Evolutionary conservation across 2,797 vertebrate genomes (phyloP).

Genomic region (Arctocebus calabarensis): DNA sequence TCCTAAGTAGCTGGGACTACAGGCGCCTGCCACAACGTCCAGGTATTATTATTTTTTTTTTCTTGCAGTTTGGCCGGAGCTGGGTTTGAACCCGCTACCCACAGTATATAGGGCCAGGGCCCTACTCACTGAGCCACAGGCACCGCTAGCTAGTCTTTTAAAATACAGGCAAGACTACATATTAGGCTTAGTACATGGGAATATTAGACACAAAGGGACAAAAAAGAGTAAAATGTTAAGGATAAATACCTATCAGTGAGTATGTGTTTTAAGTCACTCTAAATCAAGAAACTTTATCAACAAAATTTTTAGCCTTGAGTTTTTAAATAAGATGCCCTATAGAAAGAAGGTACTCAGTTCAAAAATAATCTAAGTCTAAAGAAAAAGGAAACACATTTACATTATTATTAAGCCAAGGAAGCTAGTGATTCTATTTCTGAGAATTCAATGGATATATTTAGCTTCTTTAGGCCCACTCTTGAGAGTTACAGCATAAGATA

Average conservation of each 20-base stretch:
- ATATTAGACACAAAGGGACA: background rate
- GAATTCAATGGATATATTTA: conserved; percentile 36
- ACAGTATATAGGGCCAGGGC: too few species aligned
- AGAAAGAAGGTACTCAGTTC: conserved; percentile 1
- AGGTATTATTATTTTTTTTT: too few species aligned
- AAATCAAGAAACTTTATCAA: background rate
- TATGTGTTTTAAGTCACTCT: background rate
- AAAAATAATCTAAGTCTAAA: background rate
- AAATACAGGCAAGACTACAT: background rate
- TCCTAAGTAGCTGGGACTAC: too few species aligned
- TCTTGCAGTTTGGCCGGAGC: too few species aligned
- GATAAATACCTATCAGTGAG: background rate
- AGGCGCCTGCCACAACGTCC: too few species aligned
- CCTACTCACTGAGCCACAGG: too few species aligned
- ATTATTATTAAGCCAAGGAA: conserved; percentile 48
- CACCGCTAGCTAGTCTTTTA: background rate
- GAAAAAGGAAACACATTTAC: conserved; percentile 43
- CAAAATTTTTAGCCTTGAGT: background rate
- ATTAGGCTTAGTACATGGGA: background rate
- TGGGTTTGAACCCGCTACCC: too few species aligned
- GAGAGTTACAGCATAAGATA: background rate
- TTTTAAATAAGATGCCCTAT: conserved; percentile 33
- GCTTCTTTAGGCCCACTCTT: background rate
- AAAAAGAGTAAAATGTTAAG: background rate
- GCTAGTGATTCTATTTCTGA: conserved; percentile 43